Percentiles rank a stretch among this genome's conserved stretches.
phyloP scores from a whole-genome alignment of 2,888 invertebrate genomes.

The Plebejus anna region DNA sequence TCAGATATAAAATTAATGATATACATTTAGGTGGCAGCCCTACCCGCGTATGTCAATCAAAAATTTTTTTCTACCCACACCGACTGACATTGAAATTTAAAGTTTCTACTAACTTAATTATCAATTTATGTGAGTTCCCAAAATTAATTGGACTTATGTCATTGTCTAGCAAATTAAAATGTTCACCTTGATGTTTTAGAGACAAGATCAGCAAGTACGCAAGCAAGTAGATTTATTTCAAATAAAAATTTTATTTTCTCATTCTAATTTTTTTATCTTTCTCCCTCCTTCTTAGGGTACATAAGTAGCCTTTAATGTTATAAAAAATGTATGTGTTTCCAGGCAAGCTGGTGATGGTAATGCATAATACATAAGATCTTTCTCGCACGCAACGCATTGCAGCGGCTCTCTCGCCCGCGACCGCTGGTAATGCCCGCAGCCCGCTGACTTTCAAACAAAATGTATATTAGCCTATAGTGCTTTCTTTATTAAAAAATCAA shows the following conservation, averaged over 20 bases:
- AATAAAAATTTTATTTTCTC: too few relatives aligned
- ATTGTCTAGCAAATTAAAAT: constrained; percentile 20
- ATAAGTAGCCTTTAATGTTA: neutral
- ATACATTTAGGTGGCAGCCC: neutral
- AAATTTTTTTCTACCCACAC: neutral
- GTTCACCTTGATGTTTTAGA: neutral
- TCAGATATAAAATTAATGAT: neutral
- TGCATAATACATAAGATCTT: constrained; percentile 64
- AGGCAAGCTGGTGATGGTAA: constrained; percentile 36
- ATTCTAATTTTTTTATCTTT: neutral
- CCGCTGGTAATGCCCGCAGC: constrained; percentile 59
- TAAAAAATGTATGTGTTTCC: constrained; percentile 17
- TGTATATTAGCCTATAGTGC: constrained; percentile 24
- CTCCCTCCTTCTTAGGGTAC: neutral
- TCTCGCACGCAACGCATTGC: constrained; percentile 62
- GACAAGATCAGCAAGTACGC: too few relatives aligned
- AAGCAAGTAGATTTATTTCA: too few relatives aligned
- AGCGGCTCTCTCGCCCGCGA: constrained; percentile 55
- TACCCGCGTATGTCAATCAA: neutral
- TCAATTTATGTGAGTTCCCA: neutral
- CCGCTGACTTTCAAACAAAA: constrained; percentile 62
- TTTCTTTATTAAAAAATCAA: constrained; percentile 21
- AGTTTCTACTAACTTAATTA: constrained; percentile 12
- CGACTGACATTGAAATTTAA: constrained; percentile 3
- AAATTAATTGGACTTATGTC: constrained; percentile 2